Conservation (phyloP, 2,113 vertebrate species). For the Ceyx melanurus region DNA sequence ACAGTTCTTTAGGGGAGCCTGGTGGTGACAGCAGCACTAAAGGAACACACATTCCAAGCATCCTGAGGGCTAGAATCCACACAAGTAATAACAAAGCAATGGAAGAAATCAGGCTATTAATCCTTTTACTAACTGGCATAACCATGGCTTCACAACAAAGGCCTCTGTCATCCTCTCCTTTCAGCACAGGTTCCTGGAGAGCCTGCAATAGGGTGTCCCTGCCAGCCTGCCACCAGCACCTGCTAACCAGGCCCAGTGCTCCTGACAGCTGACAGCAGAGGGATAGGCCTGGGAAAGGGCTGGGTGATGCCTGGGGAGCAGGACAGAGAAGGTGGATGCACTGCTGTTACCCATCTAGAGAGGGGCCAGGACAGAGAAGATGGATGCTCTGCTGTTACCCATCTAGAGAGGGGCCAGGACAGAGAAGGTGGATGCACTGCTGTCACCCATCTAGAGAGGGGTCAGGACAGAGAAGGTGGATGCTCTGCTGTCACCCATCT, state of each 20-base stretch:
- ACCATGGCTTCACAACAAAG: not conserved
- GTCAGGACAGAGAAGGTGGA: too few relatives aligned
- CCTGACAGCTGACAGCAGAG: not conserved
- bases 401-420: not conserved
- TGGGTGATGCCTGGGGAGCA: too few relatives aligned
- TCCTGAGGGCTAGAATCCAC: not conserved
- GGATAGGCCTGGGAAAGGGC: too few relatives aligned
- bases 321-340: too few relatives aligned
- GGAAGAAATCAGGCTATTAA: not conserved
- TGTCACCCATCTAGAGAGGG: not conserved
- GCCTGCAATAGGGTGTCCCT: not conserved
- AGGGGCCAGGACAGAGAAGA: not conserved
- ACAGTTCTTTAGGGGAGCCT: not conserved
- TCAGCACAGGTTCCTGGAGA: not conserved
- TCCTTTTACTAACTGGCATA: not conserved
- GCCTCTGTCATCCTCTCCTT: not conserved
- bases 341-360: not conserved
- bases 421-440: too few relatives aligned
- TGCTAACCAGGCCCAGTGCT: not conserved
- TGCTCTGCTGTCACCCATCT: not conserved
- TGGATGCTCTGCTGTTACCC: too few relatives aligned
- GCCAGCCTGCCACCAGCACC: accelerated
- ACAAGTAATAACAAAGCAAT: not conserved
- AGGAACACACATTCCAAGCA: not conserved
- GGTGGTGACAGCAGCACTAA: not conserved